Evolutionary conservation across 2,113 vertebrate genomes (phyloP).

Genomic region (Misgurnus mizolepis): DNA sequence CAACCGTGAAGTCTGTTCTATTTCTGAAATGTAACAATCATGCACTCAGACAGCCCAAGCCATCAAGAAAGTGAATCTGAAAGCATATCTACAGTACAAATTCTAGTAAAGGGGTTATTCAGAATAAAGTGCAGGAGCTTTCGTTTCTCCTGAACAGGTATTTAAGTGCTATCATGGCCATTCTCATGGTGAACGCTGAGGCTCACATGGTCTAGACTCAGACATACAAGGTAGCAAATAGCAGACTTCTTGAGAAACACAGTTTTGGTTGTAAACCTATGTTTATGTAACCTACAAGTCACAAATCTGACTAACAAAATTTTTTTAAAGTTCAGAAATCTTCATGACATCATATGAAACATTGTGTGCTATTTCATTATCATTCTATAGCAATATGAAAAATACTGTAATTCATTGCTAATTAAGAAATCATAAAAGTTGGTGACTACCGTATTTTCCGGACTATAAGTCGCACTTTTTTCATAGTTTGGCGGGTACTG

Average conservation of each 20-base stretch:
- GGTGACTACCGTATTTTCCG: too few species aligned
- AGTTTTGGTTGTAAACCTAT: neutral
- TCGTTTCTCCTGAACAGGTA: constrained; percentile 29
- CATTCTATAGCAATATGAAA: too few species aligned
- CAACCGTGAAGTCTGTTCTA: neutral
- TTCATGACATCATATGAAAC: neutral
- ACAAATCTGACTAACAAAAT: neutral
- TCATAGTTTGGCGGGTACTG: too few species aligned
- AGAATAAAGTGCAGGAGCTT: constrained; percentile 11
- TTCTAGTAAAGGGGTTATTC: neutral
- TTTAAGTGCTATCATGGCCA: constrained; percentile 20
- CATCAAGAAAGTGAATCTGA: neutral
- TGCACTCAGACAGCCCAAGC: neutral
- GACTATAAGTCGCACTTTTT: too few species aligned
- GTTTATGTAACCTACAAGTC: neutral
- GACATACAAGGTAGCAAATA: constrained; percentile 51
- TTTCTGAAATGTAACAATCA: neutral
- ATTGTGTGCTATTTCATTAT: too few species aligned
- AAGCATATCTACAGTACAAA: constrained; percentile 3
- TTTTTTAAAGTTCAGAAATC: neutral
- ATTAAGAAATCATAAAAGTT: too few species aligned
- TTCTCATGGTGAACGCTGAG: constrained; percentile 40
- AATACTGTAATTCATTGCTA: too few species aligned
- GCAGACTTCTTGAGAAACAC: constrained; percentile 58
- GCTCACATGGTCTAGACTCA: constrained; percentile 48